Base-by-base conservation (phyloP, 1,140 invertebrate species). In the Drosophila lini region DNA sequence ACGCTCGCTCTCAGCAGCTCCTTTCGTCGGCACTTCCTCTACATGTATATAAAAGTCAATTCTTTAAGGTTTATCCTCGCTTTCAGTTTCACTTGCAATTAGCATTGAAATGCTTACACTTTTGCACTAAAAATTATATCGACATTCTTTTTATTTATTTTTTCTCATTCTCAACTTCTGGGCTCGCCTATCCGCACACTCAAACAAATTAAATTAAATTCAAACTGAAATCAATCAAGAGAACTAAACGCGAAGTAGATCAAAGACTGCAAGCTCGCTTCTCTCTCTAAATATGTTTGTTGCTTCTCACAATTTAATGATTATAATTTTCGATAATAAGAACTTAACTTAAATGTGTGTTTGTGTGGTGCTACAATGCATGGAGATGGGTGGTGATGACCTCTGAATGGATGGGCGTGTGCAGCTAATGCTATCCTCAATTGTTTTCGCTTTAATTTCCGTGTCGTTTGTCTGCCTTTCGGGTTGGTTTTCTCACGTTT, bases 41-140 rank as follows among this genome's bases (percentile, higher is more conserved):
- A 80, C 50, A 68, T 68, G 38, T 76, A 68, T 48, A 76, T 68
- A 78, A 82, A 82, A 79, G 56, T 79, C 68, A 86, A 89, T 80
- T 89, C 48, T 69, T 80, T 79, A 61, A 69, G 69, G 75, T 56
- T 63, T 78, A 64, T 74, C 69, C 57, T 70, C 53, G 57, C 74
- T 44, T 83, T 74, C 38, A 76, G 52, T 85, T 85, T 80, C 79
- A 85, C 67, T 78, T 74, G 58, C 64, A 69, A 61, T 65, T 55
- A 68, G 40, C 64, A 41, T 59, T 53, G 34, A 64, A 74, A 55
- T 65, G 59, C 62, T 71, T 64, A 58, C 59, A 73, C 64, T 62
- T 52, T 68, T 83, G 74, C 84, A 83, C 84, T 89, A 89, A 80
- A 78, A 88, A 88, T 83, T 88, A 88, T 88, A 88, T 86, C 83